Percentiles rank a stretch among this genome's conserved stretches.
Evolutionary conservation across 2,797 vertebrate genomes (phyloP).

Genomic region (Danio choprae): DNA sequence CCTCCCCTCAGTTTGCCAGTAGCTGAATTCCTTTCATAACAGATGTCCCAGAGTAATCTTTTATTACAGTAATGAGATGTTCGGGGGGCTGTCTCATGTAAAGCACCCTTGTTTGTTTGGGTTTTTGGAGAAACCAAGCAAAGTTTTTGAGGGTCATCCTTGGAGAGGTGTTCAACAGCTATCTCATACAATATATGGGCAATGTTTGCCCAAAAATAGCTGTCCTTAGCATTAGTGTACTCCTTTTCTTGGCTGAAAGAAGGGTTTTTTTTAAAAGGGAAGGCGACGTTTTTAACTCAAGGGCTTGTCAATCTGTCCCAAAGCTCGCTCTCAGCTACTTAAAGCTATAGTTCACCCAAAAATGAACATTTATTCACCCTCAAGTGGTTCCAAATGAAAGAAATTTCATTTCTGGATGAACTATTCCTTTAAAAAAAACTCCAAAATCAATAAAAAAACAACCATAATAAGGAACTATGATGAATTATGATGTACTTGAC

Average conservation of each 20-base stretch:
- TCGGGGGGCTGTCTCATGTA: slow-evolving; percentile 15
- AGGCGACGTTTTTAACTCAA: slow-evolving; percentile 41
- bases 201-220: slow-evolving; percentile 84
- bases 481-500: slow-evolving; percentile 2
- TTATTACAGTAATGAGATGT: slow-evolving; percentile 29
- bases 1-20: not conserved
- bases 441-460: not conserved
- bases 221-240: slow-evolving; percentile 59
- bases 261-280: slow-evolving; percentile 38
- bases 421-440: not conserved
- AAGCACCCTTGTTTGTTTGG: not conserved
- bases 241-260: slow-evolving; percentile 45
- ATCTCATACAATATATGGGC: slow-evolving; percentile 84
- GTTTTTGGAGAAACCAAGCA: slow-evolving; percentile 19
- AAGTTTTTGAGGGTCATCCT: slow-evolving; percentile 11
- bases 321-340: slow-evolving; percentile 13
- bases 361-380: too few relatives aligned
- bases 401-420: too few relatives aligned
- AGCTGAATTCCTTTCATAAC: slow-evolving; percentile 26
- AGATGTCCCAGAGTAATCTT: slow-evolving; percentile 30
- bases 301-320: slow-evolving; percentile 40
- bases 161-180: slow-evolving; percentile 54
- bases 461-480: slow-evolving; percentile 22
- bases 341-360: not conserved
- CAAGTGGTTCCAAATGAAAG: too few relatives aligned